Evolutionary conservation across 2,113 vertebrate genomes (phyloP), one percentile per base, ranked within the genome.

Genomic region (Malurus melanocephalus): DNA sequence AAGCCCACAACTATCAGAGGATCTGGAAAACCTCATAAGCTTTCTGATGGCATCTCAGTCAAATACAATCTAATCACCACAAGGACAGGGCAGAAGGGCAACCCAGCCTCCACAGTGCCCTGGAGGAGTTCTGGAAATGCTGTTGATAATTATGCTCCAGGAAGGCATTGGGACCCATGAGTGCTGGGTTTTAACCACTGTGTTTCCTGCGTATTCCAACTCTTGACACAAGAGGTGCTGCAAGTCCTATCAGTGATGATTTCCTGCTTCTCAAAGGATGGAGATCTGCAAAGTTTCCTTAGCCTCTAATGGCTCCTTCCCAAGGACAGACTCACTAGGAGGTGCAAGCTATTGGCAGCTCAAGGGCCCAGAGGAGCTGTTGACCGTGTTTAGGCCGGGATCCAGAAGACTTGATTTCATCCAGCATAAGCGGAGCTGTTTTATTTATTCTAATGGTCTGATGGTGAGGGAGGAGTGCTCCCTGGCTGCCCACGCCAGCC

Each of bases 321-420:
- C 95, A 96, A 96, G 92, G 94, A 95, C 94, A 95, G 93, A 85
- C 85, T 94, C 55, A 15, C 94, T 93, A 95, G 93, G 95, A 95
- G 93, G 94, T 94, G 91, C 75, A 94, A 93, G 83, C 83, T 95
- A 59, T 94, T 96, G 96, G 96, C 94, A 95, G 95, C 87, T 76
- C 4, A 1, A 85, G 60, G 95, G 64, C 95, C 95, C 95, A 95
- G 87, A 94, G 94, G 94, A 96, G 90, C 94, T 80, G 80, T 90
- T 94, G 95, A 94, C 94, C 78, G 94, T 96, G 95, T 96, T 95
- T 92, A 95, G 95, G 95, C 94, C 84, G 5, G 2, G 45, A 55
- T 93, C 95, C 95, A 96, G 93, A 91, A 77, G 71, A 77, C 90
- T 93, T 94, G 93, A 96, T 89, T 94, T 93, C 93, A 96, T 95